These are phyloP conservation scores for Eciton burchellii DNA, from an alignment of 1,140 invertebrate species.

Conservation along the genomic window DNA sequence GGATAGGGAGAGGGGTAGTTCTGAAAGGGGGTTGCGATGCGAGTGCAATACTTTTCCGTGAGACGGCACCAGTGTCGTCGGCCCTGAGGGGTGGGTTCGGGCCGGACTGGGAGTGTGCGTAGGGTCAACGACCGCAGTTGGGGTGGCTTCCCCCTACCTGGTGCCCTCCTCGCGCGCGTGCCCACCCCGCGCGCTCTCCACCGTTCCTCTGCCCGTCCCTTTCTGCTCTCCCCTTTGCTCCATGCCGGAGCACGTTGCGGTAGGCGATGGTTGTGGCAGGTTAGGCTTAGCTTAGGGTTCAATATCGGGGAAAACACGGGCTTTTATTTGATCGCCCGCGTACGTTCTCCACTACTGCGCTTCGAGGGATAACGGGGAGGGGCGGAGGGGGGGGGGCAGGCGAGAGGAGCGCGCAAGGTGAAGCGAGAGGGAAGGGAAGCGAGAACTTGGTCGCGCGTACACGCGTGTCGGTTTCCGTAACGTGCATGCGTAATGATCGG, in stretches of 20 bases:
- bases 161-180: conserved; percentile 60
- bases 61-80: conserved; percentile 84
- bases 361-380: conserved; percentile 4
- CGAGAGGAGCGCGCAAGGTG: too few relatives aligned
- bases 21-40: conserved; percentile 74
- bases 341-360: conserved; percentile 72
- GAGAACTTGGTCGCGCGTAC: conserved; percentile 47
- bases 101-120: conserved; percentile 82
- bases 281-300: conserved; percentile 84
- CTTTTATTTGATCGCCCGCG: conserved; percentile 82
- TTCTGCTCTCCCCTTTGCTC: conserved; percentile 68
- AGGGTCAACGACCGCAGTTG: conserved; percentile 83
- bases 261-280: conserved; percentile 80
- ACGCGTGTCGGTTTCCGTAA: conserved; percentile 66
- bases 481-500: too few relatives aligned
- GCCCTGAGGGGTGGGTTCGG: conserved; percentile 82
- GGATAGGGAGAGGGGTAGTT: conserved; percentile 61
- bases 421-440: conserved; percentile 9
- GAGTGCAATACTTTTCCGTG: conserved; percentile 83
- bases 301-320: conserved; percentile 83
- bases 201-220: conserved; percentile 60
- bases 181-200: conserved; percentile 53
- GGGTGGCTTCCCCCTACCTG: conserved; percentile 77
- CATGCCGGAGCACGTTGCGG: conserved; percentile 75
- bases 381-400: conserved; percentile 15